Base-by-base conservation (phyloP, 1,140 invertebrate species). In the Microplitis demolitor region DNA sequence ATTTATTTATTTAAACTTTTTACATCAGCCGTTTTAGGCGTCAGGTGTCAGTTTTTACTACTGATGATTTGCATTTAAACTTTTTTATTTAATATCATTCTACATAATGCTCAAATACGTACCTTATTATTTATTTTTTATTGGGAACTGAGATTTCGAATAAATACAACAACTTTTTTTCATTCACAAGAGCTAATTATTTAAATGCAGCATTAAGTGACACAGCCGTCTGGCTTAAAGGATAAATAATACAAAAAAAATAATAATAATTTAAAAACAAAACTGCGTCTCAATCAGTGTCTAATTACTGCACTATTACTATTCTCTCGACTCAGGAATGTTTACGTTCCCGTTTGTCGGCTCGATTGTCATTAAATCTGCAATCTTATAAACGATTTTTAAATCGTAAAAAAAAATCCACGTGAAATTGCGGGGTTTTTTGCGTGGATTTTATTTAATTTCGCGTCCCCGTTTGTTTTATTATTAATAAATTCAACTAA, bases 101-200 rank as follows among this genome's bases (percentile, higher is more conserved):
- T 60, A 37, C 63, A 51, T 34, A 54, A 61, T 16, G 14, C 56
- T 73, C 24, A 33, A 68, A 14, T 11, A 56, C 33, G 71, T 73
- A 73, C 71, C 71, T 67, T 73, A 62, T 51, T 62, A 73, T 73
- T 68, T 73, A 66, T 73, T 73, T 73, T 64, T 70, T 45, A 73
- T 34, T 62, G 39, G 56, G 66, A 68, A 73, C 71, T 62, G 14
- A 69, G 54, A n/a, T 39, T 9, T 39, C 8, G 16, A 54, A 39
- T 56, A 53, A 58, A 16, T 58, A 31, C 24, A 31, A 16, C 24
- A 58, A 58, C 16, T 58, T 58, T 9, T 58, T 24, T 58, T 58
- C 5, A n/a, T 54, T 58, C 24, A 11, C 39, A 60, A n/a, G 16
- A 60, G 56, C 37, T 60, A 60, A 56, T 56, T 58, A 50, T 39